These are phyloP conservation scores for Gymnosoma rotundatum DNA, from an alignment of 2,888 invertebrate genomes.

Conservation along the genomic window DNA sequence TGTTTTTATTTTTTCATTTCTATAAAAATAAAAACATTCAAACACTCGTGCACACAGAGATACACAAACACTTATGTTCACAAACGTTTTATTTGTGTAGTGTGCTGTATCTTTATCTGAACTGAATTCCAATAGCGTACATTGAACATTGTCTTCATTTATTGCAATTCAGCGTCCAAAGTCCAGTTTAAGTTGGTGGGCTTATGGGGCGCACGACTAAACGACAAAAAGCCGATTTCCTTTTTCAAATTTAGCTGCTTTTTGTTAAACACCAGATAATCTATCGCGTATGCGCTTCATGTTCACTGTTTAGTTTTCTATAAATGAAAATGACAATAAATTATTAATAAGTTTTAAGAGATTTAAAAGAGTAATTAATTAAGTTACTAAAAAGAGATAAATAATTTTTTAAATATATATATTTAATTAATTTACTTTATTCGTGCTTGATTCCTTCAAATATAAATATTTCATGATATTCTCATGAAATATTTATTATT, in stretches of 20 bases:
- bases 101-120: conserved; percentile 48
- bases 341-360: no score
- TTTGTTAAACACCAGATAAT: conserved; percentile 3
- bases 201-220: conserved; percentile 55
- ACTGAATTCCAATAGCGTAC: conserved; percentile 76
- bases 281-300: neutral
- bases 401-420: no score
- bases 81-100: conserved; percentile 17
- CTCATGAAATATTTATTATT: no score
- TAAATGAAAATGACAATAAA: no score
- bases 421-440: no score
- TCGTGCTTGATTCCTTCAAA: no score
- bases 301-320: no score
- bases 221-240: conserved; percentile 39
- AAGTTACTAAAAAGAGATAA: no score
- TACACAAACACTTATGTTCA: neutral
- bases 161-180: conserved; percentile 73
- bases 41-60: neutral
- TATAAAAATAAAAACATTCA: conserved; percentile 2
- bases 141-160: conserved; percentile 68
- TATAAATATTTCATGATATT: no score
- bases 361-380: no score
- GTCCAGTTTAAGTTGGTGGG: conserved; percentile 73
- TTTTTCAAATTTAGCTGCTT: conserved; percentile 15
- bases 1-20: conserved; percentile 57